Evolutionary conservation across 2,113 vertebrate genomes (phyloP).

Genomic region (Salminus brasiliensis): DNA sequence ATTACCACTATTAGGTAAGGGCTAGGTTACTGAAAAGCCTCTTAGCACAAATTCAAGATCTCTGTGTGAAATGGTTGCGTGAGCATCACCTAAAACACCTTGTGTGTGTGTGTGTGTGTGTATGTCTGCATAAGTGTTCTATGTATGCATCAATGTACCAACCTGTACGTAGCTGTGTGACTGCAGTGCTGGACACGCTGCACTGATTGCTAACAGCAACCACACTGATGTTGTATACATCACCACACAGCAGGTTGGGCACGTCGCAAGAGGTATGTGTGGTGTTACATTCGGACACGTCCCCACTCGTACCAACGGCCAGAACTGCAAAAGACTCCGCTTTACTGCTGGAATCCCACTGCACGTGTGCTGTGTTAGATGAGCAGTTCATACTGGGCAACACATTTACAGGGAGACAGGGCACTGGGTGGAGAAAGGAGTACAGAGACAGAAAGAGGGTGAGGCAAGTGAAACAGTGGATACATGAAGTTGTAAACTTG

Average conservation of each 20-base stretch:
- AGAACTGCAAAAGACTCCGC: conserved; percentile 68
- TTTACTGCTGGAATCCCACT: conserved; percentile 62
- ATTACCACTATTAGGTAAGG: too few relatives aligned
- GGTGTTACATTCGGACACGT: conserved; percentile 59
- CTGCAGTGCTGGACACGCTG: conserved; percentile 59
- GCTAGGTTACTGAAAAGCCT: too few relatives aligned
- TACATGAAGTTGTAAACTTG: neutral
- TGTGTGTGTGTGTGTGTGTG: neutral
- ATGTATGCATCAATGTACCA: neutral
- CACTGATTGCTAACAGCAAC: conserved; percentile 62
- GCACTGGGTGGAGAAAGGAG: conserved; percentile 59
- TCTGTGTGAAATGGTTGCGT: too few relatives aligned
- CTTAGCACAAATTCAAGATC: too few relatives aligned
- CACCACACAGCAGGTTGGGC: conserved; percentile 67
- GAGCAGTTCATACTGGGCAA: conserved; percentile 57
- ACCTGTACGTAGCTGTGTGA: conserved; percentile 67
- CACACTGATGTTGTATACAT: conserved; percentile 73
- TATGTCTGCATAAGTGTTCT: neutral
- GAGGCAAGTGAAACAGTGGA: neutral
- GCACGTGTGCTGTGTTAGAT: conserved; percentile 58
- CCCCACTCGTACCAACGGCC: conserved; percentile 58
- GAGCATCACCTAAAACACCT: too few relatives aligned
- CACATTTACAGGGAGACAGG: conserved; percentile 68
- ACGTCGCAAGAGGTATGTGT: conserved; percentile 56
- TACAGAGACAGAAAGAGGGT: neutral